Base-by-base conservation (phyloP, 1,140 invertebrate species). In the Drosophila parvula region DNA sequence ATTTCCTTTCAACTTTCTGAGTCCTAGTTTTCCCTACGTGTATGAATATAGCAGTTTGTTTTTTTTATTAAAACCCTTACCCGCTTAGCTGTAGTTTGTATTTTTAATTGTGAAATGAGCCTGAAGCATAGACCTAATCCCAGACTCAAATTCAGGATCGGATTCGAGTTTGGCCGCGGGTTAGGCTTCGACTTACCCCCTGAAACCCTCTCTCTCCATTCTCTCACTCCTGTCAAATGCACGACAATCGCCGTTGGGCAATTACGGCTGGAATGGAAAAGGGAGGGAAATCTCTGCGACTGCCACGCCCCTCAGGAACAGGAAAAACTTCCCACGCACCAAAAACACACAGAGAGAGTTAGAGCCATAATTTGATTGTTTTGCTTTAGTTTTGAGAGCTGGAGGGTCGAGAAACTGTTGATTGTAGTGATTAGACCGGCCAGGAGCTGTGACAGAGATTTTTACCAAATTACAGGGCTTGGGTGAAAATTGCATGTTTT, bases 351-450 rank as follows among this genome's bases (percentile, higher is more conserved):
- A n/a, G n/a, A n/a, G 22, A 16, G 59, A 65, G 53, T 57, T 65
- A 68, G 56, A 34, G 60, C 70, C 84, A 70, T 89, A 89, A 89
- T 84, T 89, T 78, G 84, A 89, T 88, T 88, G 84, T 77, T 86
- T 63, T 79, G 64, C 70, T 65, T 79, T 34, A 51, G 43, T 28
- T 60, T 38, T 22, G 68, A 40, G 47, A n/a, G 28, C 50, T 40
- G 58, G 7, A 22, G 34, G 41, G 28, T 74, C 14, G 36, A 27
- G 53, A 60, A 79, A 77, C 84, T 88, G 84, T 90, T 90, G 83
- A 90, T 90, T 90, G 89, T 89, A 90, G 89, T 90, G 83, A 90
- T 90, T 90, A 90, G 22, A 75, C 79, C 69, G 18, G 47, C 48
- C 43, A 62, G 68, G 63, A 63, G 44, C 63, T 57, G 78, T 64